phyloP scores from a whole-genome alignment of 1,140 invertebrate genomes.

The Drosophila sulfurigaster region DNA sequence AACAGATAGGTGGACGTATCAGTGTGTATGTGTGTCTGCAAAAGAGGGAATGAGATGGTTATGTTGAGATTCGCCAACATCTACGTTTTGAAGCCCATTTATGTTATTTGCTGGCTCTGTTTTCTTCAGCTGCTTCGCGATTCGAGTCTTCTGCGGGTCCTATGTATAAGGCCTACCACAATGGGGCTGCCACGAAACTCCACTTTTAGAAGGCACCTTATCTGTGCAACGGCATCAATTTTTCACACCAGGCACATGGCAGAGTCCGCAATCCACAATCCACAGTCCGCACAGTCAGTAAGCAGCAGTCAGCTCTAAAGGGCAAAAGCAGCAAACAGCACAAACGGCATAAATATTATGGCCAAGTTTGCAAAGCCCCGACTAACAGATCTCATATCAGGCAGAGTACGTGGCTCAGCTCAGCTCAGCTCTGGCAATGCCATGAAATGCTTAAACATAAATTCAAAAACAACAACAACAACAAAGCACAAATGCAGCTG shows the following conservation, averaged over 20 bases:
- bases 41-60: conserved; percentile 22
- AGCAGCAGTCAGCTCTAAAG: conserved; percentile 25
- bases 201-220: conserved; percentile 79
- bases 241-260: conserved; percentile 72
- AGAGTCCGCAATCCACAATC: conserved; percentile 14
- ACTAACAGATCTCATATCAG: conserved; percentile 67
- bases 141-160: conserved; percentile 5
- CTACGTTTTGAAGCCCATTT: conserved; percentile 40
- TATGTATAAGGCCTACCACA: conserved; percentile 64
- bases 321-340: conserved; percentile 59
- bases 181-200: conserved; percentile 77
- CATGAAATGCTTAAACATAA: conserved; percentile 76
- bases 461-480: conserved; percentile 57
- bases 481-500: conserved; percentile 16
- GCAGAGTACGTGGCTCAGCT: conserved; percentile 53
- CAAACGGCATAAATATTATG: conserved; percentile 81
- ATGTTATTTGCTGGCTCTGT: conserved; percentile 43
- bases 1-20: background rate
- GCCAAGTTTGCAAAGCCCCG: conserved; percentile 63
- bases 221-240: conserved; percentile 81
- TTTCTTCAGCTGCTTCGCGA: conserved; percentile 27
- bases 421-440: conserved; percentile 52
- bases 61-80: conserved; percentile 26
- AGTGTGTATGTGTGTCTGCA: too few species aligned
- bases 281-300: conserved; percentile 12